Evolutionary conservation across 2,797 vertebrate species (phyloP), one percentile per base, ranked within the genome.

Genomic region (Intellagama lesueurii): DNA sequence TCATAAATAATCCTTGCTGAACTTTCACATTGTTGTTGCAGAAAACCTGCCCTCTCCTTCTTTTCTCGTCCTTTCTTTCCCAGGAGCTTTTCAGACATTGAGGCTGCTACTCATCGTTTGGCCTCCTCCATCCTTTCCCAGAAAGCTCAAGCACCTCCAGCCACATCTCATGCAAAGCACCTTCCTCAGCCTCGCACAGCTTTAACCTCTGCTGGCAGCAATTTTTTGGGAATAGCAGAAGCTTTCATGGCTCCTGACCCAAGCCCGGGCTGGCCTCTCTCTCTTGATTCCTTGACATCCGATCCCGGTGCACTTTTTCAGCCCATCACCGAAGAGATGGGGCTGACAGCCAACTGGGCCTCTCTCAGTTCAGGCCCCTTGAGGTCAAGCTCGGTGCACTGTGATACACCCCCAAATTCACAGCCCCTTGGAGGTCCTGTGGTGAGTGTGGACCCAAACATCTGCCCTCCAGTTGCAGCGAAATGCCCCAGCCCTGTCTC

Each of bases 51-150:
- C n/a, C 1, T 24, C n/a, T 28, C 4, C 44, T 70, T 35, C 30
- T 4, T 24, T 66, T 24, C 40, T 56, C 56, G 83, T 72, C 28
- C 12, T n/a, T 69, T 16, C 72, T 52, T 44, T 64, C 49, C 49
- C 79, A 90, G 89, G 80, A 90, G 89, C 32, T 90, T 90, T 76
- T 76, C 80, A 69, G 85, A 82, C 47, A 87, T 90, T 17, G 89
- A 90, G 22, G 85, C 89, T 56, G 89, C 89, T 1, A 90, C 89
- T 56, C 89, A 6, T 7, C 80, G 72, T 72, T 52, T 90, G 60
- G 89, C 89, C 64, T 83, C 89, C 72, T 90, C 89, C 79, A 90
- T 90, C 64, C 89, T 90, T 56, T 90, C 89, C 12, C 89, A 90
- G 35, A 84, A 90, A 49, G 79, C 88, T 5, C 44, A 8, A 32